Conservation (phyloP, 2,797 vertebrate species). For the Spinus olivaceus region DNA sequence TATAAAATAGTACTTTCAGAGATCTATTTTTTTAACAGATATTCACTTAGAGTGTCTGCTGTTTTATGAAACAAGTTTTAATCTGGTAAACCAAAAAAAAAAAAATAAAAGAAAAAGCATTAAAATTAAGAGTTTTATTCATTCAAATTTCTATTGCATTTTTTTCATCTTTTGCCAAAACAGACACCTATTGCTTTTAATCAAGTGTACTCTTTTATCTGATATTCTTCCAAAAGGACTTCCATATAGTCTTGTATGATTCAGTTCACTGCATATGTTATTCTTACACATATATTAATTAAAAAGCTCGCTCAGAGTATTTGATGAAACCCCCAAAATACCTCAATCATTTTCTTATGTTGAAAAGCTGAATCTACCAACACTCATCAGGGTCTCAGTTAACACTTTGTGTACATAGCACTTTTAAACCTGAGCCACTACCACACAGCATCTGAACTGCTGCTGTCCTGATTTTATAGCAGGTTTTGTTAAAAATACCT, state of each 20-base stretch:
- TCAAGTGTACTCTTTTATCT: background rate
- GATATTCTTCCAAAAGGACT: background rate
- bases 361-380: background rate
- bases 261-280: background rate
- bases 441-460: background rate
- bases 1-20: slow-evolving; percentile 5
- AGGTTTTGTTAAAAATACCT: background rate
- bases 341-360: background rate
- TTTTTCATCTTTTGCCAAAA: background rate
- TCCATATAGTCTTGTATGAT: background rate
- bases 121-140: background rate
- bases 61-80: slow-evolving; percentile 61
- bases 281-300: background rate
- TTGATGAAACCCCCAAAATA: background rate
- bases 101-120: background rate
- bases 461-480: background rate
- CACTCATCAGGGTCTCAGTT: background rate
- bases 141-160: background rate
- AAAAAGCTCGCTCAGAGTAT: background rate
- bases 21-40: background rate
- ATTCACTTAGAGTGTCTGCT: background rate
- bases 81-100: slow-evolving; percentile 11
- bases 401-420: fast-evolving
- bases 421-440: background rate
- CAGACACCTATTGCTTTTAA: background rate